These are phyloP conservation scores for Apis laboriosa DNA, from an alignment of 1,140 invertebrate species.

Conservation along the genomic window DNA sequence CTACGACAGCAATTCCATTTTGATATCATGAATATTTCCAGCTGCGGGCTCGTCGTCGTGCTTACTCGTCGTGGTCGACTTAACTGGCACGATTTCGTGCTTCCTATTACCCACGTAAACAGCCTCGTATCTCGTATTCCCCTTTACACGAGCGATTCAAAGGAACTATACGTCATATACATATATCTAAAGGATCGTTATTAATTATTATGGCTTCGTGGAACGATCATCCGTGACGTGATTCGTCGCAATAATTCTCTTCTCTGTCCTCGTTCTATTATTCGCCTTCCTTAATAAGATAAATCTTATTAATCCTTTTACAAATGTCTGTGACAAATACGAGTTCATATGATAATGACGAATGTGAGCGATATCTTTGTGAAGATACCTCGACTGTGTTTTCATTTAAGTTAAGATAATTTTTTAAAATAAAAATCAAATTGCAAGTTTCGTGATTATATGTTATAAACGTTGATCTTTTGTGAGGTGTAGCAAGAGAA, in stretches of 20 bases:
- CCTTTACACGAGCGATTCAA: constrained; percentile 2
- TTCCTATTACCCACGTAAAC: constrained; percentile 63
- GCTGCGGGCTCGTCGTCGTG: constrained; percentile 70
- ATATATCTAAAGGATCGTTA: background rate
- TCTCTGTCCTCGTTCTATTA: background rate
- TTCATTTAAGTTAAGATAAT: too few relatives aligned
- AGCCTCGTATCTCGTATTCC: constrained; percentile 38
- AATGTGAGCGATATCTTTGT: too few relatives aligned
- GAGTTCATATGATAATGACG: too few relatives aligned
- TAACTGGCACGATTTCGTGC: constrained; percentile 69
- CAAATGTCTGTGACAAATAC: too few relatives aligned
- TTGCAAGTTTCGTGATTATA: too few relatives aligned
- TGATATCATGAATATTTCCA: constrained; percentile 79
- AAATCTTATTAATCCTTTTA: background rate
- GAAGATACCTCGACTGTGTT: too few relatives aligned
- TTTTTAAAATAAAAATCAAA: too few relatives aligned
- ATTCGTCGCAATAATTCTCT: constrained; percentile 20
- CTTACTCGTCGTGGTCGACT: constrained; percentile 62
- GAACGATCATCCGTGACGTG: background rate
- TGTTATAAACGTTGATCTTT: too few relatives aligned
- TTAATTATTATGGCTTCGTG: constrained; percentile 7
- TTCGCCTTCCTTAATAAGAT: background rate
- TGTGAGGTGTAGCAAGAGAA: too few relatives aligned
- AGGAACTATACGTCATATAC: constrained; percentile 3
- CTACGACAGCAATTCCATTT: constrained; percentile 73